Conservation (phyloP, 2,113 vertebrate species). For the Phyllostomus hastatus region DNA sequence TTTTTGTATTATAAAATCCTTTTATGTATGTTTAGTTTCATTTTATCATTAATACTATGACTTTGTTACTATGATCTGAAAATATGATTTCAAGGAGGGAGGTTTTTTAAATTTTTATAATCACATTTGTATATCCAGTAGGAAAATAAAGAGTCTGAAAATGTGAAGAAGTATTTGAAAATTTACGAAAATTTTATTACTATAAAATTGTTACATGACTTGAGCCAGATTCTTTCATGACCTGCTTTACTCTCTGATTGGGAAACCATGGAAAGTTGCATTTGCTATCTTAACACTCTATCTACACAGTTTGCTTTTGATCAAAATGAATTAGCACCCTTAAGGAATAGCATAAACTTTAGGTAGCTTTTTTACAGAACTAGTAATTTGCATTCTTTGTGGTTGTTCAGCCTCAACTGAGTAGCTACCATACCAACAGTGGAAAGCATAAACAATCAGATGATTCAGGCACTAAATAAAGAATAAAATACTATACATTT, state of each 20-base stretch:
- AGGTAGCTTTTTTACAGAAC: background rate
- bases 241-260: background rate
- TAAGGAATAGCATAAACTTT: background rate
- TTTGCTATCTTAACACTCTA: background rate
- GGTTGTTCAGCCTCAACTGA: background rate
- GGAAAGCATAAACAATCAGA: background rate
- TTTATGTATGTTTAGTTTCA: conserved; percentile 43
- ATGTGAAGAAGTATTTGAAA: conserved; percentile 15
- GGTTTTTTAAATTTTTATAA: background rate
- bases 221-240: conserved; percentile 12
- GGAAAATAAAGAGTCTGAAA: background rate
- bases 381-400: background rate
- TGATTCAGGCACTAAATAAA: conserved; percentile 1
- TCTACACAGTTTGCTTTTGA: background rate
- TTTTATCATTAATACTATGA: conserved; percentile 40
- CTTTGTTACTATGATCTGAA: conserved; percentile 5
- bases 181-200: conserved; percentile 25
- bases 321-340: background rate
- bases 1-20: conserved; percentile 28
- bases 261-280: background rate
- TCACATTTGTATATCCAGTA: background rate
- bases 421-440: background rate
- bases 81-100: background rate
- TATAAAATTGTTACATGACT: conserved; percentile 19
- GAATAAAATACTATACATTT: background rate